phyloP scores from a whole-genome alignment of 2,113 vertebrate genomes.

The Elephas maximus region DNA sequence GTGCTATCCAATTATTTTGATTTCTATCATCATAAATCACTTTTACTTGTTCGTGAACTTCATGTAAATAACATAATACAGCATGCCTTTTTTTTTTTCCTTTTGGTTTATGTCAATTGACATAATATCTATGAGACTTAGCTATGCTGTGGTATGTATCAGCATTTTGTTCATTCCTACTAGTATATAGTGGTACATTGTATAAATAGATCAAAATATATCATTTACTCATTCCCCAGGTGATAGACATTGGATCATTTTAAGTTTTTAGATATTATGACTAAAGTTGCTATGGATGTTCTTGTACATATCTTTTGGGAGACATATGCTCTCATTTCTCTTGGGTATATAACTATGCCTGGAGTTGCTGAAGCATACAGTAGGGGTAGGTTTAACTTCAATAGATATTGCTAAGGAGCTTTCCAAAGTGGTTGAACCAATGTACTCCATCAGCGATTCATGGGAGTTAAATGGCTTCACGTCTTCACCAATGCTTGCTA shows the following conservation, averaged over 20 bases:
- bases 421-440: slow-evolving; percentile 31
- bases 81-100: not conserved
- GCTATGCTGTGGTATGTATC: not conserved
- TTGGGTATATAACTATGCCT: not conserved
- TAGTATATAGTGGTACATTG: not conserved
- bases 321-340: not conserved
- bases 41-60: not conserved
- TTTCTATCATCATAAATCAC: not conserved
- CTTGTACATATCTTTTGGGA: not conserved
- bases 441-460: not conserved
- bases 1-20: not conserved
- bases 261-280: not conserved
- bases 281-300: not conserved
- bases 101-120: not conserved
- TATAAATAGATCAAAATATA: not conserved
- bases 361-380: not conserved
- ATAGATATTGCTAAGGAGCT: not conserved
- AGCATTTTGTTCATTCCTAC: not conserved
- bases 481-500: not conserved
- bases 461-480: not conserved
- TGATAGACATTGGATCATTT: not conserved
- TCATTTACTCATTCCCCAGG: not conserved
- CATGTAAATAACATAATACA: not conserved
- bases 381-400: not conserved
- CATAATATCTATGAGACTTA: not conserved